Evolutionary conservation across 64 coral and sea anemone species (phyloP).

Genomic region (Montipora cactus): DNA sequence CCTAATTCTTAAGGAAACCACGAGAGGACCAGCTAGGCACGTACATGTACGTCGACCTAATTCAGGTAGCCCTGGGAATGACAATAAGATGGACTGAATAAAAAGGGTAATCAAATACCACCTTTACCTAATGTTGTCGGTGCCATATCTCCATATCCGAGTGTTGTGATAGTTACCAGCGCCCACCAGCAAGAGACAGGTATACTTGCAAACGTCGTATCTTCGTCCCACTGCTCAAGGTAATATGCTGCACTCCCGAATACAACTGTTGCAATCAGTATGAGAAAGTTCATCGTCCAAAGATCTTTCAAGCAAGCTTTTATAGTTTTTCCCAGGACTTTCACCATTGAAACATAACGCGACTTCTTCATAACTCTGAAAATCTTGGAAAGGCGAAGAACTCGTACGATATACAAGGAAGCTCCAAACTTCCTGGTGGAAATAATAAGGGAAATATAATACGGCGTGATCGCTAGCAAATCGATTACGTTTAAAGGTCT

Average conservation of each 20-base stretch:
- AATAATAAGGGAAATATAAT: slow-evolving; percentile 33
- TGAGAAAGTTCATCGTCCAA: slow-evolving; percentile 68
- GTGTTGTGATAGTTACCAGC: slow-evolving; percentile 53
- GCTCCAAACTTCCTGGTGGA: background rate
- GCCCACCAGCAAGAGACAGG: slow-evolving; percentile 61
- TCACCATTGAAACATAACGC: slow-evolving; percentile 56
- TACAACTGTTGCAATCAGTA: slow-evolving; percentile 50
- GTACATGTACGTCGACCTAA: too few species aligned
- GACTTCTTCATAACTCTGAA: slow-evolving; percentile 62
- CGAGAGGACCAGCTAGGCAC: too few species aligned
- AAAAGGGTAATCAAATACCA: too few species aligned
- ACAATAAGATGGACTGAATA: background rate
- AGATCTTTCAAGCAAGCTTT: slow-evolving; percentile 41
- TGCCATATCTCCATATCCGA: slow-evolving; percentile 67
- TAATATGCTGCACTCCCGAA: slow-evolving; percentile 65
- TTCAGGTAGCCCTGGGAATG: too few species aligned
- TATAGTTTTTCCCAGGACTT: slow-evolving; percentile 57
- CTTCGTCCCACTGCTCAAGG: slow-evolving; percentile 52
- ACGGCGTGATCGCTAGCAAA: slow-evolving; percentile 51
- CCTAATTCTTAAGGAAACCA: too few species aligned
- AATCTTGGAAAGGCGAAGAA: slow-evolving; percentile 46
- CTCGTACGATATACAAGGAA: background rate
- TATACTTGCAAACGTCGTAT: slow-evolving; percentile 49
- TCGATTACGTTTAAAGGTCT: slow-evolving; percentile 64
- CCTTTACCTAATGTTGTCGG: slow-evolving; percentile 47